Conservation (phyloP, 30 jellyfish, hydroid and myxozoan genomes). For the Aurelia aurita region DNA sequence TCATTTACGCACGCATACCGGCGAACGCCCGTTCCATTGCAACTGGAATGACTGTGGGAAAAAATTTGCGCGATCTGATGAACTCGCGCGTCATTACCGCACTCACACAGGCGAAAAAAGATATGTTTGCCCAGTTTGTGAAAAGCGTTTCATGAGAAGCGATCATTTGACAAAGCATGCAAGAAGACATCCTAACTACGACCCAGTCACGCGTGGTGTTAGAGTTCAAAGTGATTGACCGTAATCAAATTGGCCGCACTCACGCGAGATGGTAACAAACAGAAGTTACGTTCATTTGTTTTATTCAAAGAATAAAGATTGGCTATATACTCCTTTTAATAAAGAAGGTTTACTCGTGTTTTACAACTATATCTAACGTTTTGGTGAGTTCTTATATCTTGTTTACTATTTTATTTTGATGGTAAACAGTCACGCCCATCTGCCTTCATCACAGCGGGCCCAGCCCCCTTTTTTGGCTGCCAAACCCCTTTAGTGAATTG, state of each 20-base stretch:
- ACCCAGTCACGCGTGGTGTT: constrained; percentile 93
- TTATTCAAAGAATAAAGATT: too few species aligned
- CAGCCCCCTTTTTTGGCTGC: constrained; percentile 54
- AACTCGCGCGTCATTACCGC: constrained; percentile 98
- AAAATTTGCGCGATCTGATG: constrained; percentile 99
- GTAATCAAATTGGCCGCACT: neutral
- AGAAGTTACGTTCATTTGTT: neutral
- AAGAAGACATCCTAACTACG: constrained; percentile 92
- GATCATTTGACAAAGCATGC: constrained; percentile 98
- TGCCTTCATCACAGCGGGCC: neutral
- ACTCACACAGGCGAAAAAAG: constrained; percentile 98
- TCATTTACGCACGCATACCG: constrained; percentile 97
- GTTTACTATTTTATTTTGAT: neutral
- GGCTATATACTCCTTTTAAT: too few species aligned
- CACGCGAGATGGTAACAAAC: neutral
- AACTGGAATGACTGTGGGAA: constrained; percentile 95
- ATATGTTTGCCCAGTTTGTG: constrained; percentile 98
- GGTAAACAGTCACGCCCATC: neutral
- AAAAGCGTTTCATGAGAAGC: constrained; percentile 97
- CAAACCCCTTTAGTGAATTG: constrained; percentile 2
- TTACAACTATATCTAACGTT: neutral
- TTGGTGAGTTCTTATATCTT: neutral
- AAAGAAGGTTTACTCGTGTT: too few species aligned
- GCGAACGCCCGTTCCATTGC: constrained; percentile 98
- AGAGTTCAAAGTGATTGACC: constrained; percentile 46